Conservation (phyloP, 2,888 invertebrate species). For the Phengaris arion region DNA sequence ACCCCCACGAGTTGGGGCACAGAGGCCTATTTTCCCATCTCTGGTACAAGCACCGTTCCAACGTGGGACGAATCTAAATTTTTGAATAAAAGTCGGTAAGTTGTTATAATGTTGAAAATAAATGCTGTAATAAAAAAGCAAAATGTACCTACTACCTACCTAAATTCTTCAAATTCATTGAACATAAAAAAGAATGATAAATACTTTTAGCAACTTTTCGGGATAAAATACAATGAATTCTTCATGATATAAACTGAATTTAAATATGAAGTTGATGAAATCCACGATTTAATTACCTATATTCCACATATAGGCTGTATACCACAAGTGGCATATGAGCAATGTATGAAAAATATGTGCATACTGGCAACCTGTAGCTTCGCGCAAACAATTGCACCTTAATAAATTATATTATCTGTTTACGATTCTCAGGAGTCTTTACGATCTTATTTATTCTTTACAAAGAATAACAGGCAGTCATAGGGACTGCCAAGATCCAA, state of each 20-base stretch:
- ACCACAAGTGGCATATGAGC: neutral
- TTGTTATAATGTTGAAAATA: too few relatives aligned
- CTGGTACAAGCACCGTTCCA: constrained; percentile 95
- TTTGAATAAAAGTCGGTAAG: too few relatives aligned
- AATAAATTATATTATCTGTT: neutral
- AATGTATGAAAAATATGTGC: neutral
- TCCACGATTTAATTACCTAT: constrained; percentile 3
- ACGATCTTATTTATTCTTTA: too few relatives aligned
- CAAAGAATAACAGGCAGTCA: too few relatives aligned
- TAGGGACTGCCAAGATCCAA: too few relatives aligned
- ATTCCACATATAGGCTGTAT: neutral
- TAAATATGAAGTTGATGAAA: neutral
- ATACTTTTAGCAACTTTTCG: neutral
- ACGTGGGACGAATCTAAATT: constrained; percentile 85
- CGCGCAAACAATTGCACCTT: neutral
- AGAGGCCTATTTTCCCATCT: constrained; percentile 94
- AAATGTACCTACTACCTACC: too few relatives aligned
- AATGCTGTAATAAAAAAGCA: too few relatives aligned
- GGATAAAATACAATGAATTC: neutral
- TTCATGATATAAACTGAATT: neutral
- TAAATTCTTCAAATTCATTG: too few relatives aligned
- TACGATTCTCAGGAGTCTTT: too few relatives aligned
- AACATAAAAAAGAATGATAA: too few relatives aligned
- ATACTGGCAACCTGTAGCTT: neutral
- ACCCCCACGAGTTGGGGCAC: constrained; percentile 96